Base-by-base conservation (phyloP, 2,888 invertebrate species). In the Drosophila conformis region DNA sequence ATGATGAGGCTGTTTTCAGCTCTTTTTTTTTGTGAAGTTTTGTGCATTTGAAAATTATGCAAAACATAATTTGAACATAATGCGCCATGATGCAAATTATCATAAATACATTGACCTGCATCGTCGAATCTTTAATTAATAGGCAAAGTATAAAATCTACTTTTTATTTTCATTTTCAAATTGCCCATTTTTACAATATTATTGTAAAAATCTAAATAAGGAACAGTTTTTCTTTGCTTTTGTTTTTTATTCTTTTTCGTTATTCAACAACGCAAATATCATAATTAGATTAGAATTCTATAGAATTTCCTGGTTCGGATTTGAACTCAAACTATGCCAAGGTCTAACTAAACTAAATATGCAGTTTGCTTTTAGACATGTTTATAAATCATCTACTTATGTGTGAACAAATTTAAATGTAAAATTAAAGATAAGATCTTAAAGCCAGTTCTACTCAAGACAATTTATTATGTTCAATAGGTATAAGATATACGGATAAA, bases 21-120 rank as follows among this genome's bases (percentile, higher is more conserved):
- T 29, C 6, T 29, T 15, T 6, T 38, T 36, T 36, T 36, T 46
- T 54, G 57, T 46, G 63, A 49, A 42, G 57, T 69, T 69, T 48
- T 65, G 54, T 53, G 52, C 54, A 64, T 71, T 60, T 69, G 40
- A 59, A 74, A 70, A 80, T 86, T 69, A 81, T 73, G 87, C 82
- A 84, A 84, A 78, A 62, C 64, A 76, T 75, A 75, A 74, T 77
- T 63, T 66, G 53, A 58, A 69, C 77, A 74, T 86, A 80, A 83
- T 86, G 82, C 42, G 70, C 48, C 67, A 83, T 83, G 89, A 77
- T 86, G 83, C 77, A 83, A 83, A 89, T 75, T 63, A 60, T 70
- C 68, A 61, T 86, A 80, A 88, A 83, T 80, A 68, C 89, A 81
- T 80, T 83, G 89, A 89, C 84, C 83, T 87, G 84, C 54, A 76